A percentile compares a stretch with the other conserved stretches of the same genome.
phyloP scores from a whole-genome alignment of 1,140 invertebrate genomes.

The Thaumetopoea pityocampa region DNA sequence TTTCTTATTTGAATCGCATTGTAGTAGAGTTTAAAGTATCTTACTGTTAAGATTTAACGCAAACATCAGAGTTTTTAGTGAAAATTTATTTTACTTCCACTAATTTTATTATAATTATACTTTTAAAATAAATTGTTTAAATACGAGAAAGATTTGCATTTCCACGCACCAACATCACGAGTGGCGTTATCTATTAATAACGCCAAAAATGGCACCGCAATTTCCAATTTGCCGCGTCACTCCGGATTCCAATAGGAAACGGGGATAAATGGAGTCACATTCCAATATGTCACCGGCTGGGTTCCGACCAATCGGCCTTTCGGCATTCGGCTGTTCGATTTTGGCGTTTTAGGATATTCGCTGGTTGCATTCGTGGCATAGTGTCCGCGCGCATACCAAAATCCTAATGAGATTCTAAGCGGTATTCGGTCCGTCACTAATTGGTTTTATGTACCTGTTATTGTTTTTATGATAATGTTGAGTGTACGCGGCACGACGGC shows the following conservation, averaged over 20 bases:
- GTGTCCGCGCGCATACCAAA: slow-evolving; percentile 38
- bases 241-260: slow-evolving; percentile 75
- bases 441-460: slow-evolving; percentile 17
- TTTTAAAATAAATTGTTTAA: too few relatives aligned
- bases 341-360: slow-evolving; percentile 53
- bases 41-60: too few relatives aligned
- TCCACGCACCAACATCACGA: slow-evolving; percentile 39
- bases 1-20: too few relatives aligned
- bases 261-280: slow-evolving; percentile 74
- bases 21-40: too few relatives aligned
- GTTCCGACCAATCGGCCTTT: slow-evolving; percentile 53
- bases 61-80: too few relatives aligned
- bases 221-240: slow-evolving; percentile 74
- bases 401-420: slow-evolving; percentile 48
- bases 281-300: slow-evolving; percentile 71
- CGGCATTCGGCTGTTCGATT: slow-evolving; percentile 51
- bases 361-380: slow-evolving; percentile 34
- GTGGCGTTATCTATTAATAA: slow-evolving; percentile 68
- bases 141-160: slow-evolving; percentile 28
- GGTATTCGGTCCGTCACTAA: slow-evolving; percentile 12
- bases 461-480: slow-evolving; percentile 14
- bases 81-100: too few relatives aligned
- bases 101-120: too few relatives aligned
- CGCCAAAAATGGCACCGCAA: slow-evolving; percentile 70
- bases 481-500: slow-evolving; percentile 8